Conservation (phyloP, 2,113 vertebrate genomes). For the Takifugu flavidus region DNA sequence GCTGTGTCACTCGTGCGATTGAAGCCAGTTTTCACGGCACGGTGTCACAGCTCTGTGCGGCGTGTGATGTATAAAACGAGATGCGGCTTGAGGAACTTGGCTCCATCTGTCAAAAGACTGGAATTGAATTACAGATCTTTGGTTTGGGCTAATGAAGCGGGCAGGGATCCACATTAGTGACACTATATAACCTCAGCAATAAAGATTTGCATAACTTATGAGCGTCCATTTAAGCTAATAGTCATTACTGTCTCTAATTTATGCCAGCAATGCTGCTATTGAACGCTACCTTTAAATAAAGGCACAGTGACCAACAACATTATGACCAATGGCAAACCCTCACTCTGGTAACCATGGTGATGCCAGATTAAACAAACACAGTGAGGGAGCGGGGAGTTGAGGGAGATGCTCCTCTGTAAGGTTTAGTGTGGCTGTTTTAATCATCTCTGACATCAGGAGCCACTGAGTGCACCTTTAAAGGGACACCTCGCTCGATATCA, state of each 20-base stretch:
- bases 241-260: not conserved
- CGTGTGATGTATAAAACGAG: not conserved
- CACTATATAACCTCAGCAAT: too few relatives aligned
- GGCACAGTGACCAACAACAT: constrained; percentile 55
- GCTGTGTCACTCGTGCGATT: not conserved
- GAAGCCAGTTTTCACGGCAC: not conserved
- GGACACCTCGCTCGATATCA: too few relatives aligned
- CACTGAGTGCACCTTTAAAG: too few relatives aligned
- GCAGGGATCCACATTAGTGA: too few relatives aligned
- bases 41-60: not conserved
- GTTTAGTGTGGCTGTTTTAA: too few relatives aligned
- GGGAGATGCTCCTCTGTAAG: too few relatives aligned
- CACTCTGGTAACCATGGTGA: constrained; percentile 61
- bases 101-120: not conserved
- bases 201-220: not conserved
- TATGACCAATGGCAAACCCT: constrained; percentile 67
- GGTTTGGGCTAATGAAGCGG: not conserved
- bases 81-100: not conserved
- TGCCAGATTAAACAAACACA: constrained; percentile 63
- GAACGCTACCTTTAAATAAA: not conserved
- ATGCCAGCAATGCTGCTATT: not conserved
- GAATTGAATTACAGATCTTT: not conserved
- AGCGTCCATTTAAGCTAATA: too few relatives aligned
- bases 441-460: too few relatives aligned
- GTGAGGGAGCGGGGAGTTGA: too few relatives aligned